Conservation (phyloP, 2,113 vertebrate genomes). For the Mixornis gularis region DNA sequence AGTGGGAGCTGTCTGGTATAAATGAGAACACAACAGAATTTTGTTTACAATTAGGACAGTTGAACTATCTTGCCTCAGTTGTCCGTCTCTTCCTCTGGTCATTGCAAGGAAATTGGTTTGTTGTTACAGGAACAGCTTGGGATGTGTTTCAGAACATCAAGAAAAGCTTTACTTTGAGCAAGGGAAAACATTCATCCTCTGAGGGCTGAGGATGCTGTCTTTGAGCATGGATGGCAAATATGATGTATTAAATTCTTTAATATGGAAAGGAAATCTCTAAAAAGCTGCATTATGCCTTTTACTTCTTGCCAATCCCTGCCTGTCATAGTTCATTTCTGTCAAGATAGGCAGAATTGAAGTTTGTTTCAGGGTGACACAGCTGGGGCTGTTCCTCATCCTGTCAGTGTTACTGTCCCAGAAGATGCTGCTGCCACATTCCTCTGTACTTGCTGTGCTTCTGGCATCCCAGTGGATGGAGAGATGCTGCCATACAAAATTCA, state of each 20-base stretch:
- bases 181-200: neutral
- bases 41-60: slow-evolving; percentile 40
- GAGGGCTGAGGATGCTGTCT: neutral
- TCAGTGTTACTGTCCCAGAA: neutral
- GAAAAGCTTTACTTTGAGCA: neutral
- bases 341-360: neutral
- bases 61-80: neutral
- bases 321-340: neutral
- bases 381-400: neutral
- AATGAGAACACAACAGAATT: slow-evolving; percentile 33
- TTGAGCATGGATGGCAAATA: neutral
- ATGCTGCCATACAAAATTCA: neutral
- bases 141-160: neutral
- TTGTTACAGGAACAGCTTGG: neutral
- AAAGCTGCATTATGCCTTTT: neutral
- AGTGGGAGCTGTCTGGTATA: neutral
- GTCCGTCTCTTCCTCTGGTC: neutral
- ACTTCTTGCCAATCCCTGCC: neutral
- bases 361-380: neutral
- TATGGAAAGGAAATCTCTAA: neutral
- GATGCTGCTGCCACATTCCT: neutral
- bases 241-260: neutral
- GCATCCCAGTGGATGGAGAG: neutral
- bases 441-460: neutral
- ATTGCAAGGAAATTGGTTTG: neutral